phyloP scores from a whole-genome alignment of 30 jellyfish, hydroid and myxozoan species.

The Sanderia malayensis region DNA sequence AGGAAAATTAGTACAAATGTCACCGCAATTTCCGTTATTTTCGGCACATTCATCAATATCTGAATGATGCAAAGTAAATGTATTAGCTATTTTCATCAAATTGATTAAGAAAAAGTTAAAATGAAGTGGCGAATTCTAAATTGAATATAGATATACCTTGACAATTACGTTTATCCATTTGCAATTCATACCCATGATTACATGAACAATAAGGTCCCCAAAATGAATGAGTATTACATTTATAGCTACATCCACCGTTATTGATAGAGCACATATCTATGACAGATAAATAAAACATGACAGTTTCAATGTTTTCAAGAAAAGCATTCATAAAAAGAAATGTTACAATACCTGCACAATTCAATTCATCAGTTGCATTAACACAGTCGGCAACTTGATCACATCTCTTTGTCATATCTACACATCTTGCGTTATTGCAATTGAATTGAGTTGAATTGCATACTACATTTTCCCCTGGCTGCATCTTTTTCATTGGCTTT shows the following conservation, averaged over 20 bases:
- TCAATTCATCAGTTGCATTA: conserved; percentile 70
- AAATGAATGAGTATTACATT: conserved; percentile 23
- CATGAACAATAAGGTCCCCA: conserved; percentile 52
- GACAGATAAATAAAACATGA: no score
- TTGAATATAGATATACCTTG: conserved; percentile 29
- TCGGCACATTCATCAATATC: conserved; percentile 58
- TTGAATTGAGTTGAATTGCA: conserved; percentile 29
- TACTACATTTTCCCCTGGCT: not conserved
- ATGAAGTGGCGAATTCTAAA: no score
- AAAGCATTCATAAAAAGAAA: no score
- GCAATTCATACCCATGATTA: conserved; percentile 40
- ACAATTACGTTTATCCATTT: conserved; percentile 28
- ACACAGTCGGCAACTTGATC: conserved; percentile 62
- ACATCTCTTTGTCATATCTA: conserved; percentile 32
- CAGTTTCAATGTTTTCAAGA: no score
- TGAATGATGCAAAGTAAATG: no score
- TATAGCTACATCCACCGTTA: conserved; percentile 62
- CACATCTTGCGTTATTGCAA: conserved; percentile 56
- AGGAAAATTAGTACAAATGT: conserved; percentile 50
- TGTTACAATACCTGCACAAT: conserved; percentile 69
- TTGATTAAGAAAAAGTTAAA: no score
- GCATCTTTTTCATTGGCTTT: no score
- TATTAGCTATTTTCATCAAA: not conserved
- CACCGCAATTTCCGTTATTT: conserved; percentile 68
- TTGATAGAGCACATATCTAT: conserved; percentile 12